These are phyloP conservation scores for Tromatobia lineatoria DNA, from an alignment of 2,888 invertebrate species.

Conservation along the genomic window DNA sequence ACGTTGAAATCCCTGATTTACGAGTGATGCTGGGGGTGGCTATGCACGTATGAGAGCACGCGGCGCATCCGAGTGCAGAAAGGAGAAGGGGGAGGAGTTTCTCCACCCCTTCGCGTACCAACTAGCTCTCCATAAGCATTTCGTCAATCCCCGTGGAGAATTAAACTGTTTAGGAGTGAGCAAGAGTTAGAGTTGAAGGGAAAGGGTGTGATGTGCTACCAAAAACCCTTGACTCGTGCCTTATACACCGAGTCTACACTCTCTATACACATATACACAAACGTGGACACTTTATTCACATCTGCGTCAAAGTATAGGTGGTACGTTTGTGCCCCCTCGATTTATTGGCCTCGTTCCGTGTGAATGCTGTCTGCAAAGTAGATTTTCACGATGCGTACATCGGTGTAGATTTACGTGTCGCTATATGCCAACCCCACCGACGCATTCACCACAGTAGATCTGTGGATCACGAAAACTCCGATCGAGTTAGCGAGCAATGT, in stretches of 20 bases:
- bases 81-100: slow-evolving; percentile 12
- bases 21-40: slow-evolving; percentile 62
- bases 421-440: slow-evolving; percentile 20
- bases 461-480: slow-evolving; percentile 32
- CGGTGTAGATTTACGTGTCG: not conserved
- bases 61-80: slow-evolving; percentile 59
- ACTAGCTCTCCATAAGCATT: slow-evolving; percentile 64
- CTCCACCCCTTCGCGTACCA: not conserved
- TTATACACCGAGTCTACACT: slow-evolving; percentile 27
- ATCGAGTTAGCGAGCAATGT: slow-evolving; percentile 68
- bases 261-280: slow-evolving; percentile 8
- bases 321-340: slow-evolving; percentile 48
- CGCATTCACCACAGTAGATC: slow-evolving; percentile 66
- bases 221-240: slow-evolving; percentile 77
- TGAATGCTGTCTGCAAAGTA: slow-evolving; percentile 47
- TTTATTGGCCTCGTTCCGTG: slow-evolving; percentile 45
- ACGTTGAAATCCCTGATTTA: slow-evolving; percentile 84
- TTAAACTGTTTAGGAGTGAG: slow-evolving; percentile 74
- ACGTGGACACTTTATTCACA: slow-evolving; percentile 4
- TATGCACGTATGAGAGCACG: slow-evolving; percentile 12
- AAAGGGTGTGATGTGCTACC: slow-evolving; percentile 51
- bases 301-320: not conserved
- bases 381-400: slow-evolving; percentile 51
- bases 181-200: slow-evolving; percentile 53
- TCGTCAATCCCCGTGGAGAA: slow-evolving; percentile 83